phyloP scores from a whole-genome alignment of 2,113 vertebrate genomes.

The Pelecanoides urinatrix region DNA sequence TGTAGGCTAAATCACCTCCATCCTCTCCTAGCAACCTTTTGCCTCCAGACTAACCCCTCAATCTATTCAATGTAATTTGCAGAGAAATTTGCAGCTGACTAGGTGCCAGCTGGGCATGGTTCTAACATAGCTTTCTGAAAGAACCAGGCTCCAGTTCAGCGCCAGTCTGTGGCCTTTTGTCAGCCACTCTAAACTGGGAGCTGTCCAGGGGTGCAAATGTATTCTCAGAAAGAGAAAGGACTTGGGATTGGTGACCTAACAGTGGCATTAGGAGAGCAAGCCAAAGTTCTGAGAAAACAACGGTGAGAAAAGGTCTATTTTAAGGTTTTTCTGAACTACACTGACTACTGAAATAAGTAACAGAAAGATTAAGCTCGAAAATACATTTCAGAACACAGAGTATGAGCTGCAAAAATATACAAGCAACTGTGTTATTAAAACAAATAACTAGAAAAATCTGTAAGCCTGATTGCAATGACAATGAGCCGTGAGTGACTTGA shows the following conservation, averaged over 20 bases:
- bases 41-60: not conserved
- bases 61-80: not conserved
- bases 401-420: not conserved
- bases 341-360: not conserved
- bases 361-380: not conserved
- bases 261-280: not conserved
- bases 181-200: not conserved
- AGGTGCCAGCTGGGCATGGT: not conserved
- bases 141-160: not conserved
- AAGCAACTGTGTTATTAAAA: not conserved
- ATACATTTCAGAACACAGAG: not conserved
- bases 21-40: conserved; percentile 47
- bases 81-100: not conserved
- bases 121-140: not conserved
- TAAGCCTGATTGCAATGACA: not conserved
- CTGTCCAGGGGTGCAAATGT: not conserved
- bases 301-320: not conserved
- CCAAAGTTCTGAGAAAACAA: not conserved
- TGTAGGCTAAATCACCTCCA: not conserved
- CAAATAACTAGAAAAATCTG: not conserved
- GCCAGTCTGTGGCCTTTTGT: not conserved
- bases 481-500: not conserved
- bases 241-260: not conserved
- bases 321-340: not conserved
- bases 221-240: not conserved